phyloP scores from a whole-genome alignment of 2,888 invertebrate species.

The Leucozona laternaria region DNA sequence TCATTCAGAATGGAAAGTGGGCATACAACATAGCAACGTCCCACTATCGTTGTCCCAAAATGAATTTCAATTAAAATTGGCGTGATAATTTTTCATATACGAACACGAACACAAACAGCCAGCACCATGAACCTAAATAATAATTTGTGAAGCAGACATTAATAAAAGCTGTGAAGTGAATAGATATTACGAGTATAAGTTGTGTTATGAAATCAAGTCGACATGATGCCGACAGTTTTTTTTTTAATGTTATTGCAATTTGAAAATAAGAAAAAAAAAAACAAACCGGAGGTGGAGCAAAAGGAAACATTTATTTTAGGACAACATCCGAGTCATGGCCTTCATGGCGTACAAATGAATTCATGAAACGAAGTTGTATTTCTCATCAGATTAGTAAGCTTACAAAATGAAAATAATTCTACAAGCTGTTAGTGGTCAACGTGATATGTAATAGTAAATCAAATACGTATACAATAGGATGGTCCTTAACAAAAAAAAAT shows the following conservation, averaged over 20 bases:
- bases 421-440: not conserved
- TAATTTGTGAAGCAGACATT: constrained; percentile 23
- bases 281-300: not conserved
- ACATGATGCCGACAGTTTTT: constrained; percentile 24
- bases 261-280: not conserved
- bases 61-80: constrained; percentile 61
- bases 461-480: too few relatives aligned
- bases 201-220: constrained; percentile 19
- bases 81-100: constrained; percentile 26
- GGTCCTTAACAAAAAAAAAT: too few relatives aligned
- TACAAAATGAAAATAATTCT: not conserved
- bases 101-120: not conserved
- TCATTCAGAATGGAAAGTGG: constrained; percentile 53
- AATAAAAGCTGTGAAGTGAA: constrained; percentile 23
- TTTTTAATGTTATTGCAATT: constrained; percentile 24
- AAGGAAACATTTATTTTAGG: constrained; percentile 13
- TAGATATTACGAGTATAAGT: not conserved
- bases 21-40: constrained; percentile 17
- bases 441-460: not conserved
- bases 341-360: not conserved
- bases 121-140: constrained; percentile 27
- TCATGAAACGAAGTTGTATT: too few relatives aligned
- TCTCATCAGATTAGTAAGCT: too few relatives aligned
- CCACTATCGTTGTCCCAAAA: constrained; percentile 47
- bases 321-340: not conserved